Percentiles rank a stretch among this genome's conserved stretches.
Conservation (phyloP, 2,888 invertebrate species). For the Autographa gamma region DNA sequence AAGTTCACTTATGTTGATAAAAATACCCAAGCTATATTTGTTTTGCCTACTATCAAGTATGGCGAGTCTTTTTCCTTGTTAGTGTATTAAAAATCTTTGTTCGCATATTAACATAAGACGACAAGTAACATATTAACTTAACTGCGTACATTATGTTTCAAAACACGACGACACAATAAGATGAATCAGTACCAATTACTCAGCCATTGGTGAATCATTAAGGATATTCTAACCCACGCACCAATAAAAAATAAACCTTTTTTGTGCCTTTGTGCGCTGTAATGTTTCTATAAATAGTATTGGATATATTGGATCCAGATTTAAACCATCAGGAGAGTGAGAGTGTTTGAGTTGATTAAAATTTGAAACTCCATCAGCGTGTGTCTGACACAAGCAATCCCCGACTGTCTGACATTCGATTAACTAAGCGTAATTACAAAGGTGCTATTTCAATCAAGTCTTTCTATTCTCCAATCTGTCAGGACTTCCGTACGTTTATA, state of each 20-base stretch:
- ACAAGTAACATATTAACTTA: slow-evolving; percentile 12
- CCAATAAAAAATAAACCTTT: slow-evolving; percentile 16
- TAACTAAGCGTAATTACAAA: slow-evolving; percentile 39
- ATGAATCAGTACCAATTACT: slow-evolving; percentile 46
- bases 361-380: slow-evolving; percentile 19
- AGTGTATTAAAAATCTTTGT: neutral
- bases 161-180: slow-evolving; percentile 28
- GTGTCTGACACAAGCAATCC: slow-evolving; percentile 11
- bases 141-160: slow-evolving; percentile 13
- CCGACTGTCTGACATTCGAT: slow-evolving; percentile 44
- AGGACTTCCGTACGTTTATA: slow-evolving; percentile 33
- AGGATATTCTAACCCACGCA: slow-evolving; percentile 34
- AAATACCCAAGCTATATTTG: slow-evolving; percentile 6
- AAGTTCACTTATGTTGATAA: slow-evolving; percentile 17
- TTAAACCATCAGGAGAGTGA: neutral
- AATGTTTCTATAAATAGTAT: neutral
- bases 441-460: slow-evolving; percentile 30
- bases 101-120: neutral
- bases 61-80: slow-evolving; percentile 2
- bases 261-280: slow-evolving; percentile 6
- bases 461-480: slow-evolving; percentile 30
- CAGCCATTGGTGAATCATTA: slow-evolving; percentile 52
- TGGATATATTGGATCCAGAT: neutral
- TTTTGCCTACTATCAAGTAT: neutral
- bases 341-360: slow-evolving; percentile 15